Conservation (phyloP, 2,888 invertebrate species). For the Didymodactylos carnosus region DNA sequence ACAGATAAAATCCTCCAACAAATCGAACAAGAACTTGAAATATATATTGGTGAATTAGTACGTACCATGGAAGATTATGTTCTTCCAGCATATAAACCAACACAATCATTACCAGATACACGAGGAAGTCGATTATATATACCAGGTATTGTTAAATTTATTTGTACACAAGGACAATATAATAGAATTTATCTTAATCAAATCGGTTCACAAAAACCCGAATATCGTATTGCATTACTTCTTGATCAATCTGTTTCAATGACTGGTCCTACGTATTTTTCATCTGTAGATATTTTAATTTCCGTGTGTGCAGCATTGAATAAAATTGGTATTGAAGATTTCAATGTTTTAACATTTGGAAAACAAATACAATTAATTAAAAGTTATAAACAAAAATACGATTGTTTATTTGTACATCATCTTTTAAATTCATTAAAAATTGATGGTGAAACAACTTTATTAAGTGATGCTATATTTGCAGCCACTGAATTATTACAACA, state of each 20-base stretch:
- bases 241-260: neutral
- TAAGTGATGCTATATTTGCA: neutral
- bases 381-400: neutral
- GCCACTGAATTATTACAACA: neutral
- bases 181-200: neutral
- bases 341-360: neutral
- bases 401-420: neutral
- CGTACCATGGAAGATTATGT: neutral
- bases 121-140: neutral
- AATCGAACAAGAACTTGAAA: neutral
- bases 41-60: neutral
- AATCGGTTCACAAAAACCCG: neutral
- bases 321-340: neutral
- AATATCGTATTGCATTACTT: neutral
- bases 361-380: neutral
- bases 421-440: neutral
- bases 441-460: neutral
- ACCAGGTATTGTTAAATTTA: neutral
- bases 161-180: neutral
- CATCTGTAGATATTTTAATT: neutral
- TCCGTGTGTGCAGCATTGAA: neutral
- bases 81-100: neutral
- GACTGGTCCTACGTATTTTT: neutral
- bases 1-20: neutral
- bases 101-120: neutral